Evolutionary conservation across 1,140 invertebrate genomes (phyloP).

Genomic region (Drosophila obscura): DNA sequence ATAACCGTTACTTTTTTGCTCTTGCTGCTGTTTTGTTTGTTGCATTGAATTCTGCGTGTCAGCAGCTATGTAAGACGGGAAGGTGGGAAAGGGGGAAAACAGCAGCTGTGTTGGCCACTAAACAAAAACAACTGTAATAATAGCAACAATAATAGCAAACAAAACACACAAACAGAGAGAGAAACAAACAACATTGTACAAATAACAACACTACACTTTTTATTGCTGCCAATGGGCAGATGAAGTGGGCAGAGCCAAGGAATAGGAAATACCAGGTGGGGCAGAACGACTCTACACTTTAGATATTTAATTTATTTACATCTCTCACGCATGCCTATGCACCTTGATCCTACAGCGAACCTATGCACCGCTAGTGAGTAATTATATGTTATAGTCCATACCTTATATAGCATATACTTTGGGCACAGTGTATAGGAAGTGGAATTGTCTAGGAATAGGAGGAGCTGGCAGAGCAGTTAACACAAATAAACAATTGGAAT

Average conservation of each 20-base stretch:
- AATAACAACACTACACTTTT: slow-evolving; percentile 75
- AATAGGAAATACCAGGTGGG: slow-evolving; percentile 22
- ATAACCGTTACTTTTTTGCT: slow-evolving; percentile 38
- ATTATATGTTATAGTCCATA: background rate
- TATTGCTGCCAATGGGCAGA: slow-evolving; percentile 62
- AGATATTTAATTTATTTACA: no score
- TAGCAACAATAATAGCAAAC: slow-evolving; percentile 69
- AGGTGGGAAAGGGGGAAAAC: no score
- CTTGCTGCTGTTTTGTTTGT: slow-evolving; percentile 37
- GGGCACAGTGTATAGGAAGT: background rate
- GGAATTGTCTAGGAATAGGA: background rate
- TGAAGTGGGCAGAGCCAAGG: slow-evolving; percentile 27
- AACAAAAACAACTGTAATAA: slow-evolving; percentile 72
- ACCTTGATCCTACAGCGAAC: no score
- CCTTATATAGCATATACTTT: no score
- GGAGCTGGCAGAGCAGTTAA: slow-evolving; percentile 26
- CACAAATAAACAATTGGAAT: slow-evolving; percentile 79
- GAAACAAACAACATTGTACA: slow-evolving; percentile 66
- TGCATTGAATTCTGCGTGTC: slow-evolving; percentile 78
- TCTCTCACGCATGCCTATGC: no score
- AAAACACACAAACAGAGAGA: slow-evolving; percentile 53
- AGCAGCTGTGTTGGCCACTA: slow-evolving; percentile 68
- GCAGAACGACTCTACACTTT: background rate
- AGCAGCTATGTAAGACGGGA: slow-evolving; percentile 25
- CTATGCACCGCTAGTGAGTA: no score